These are phyloP conservation scores for Cheirogaleus medius DNA, from an alignment of 2,113 vertebrate genomes.

Conservation along the genomic window DNA sequence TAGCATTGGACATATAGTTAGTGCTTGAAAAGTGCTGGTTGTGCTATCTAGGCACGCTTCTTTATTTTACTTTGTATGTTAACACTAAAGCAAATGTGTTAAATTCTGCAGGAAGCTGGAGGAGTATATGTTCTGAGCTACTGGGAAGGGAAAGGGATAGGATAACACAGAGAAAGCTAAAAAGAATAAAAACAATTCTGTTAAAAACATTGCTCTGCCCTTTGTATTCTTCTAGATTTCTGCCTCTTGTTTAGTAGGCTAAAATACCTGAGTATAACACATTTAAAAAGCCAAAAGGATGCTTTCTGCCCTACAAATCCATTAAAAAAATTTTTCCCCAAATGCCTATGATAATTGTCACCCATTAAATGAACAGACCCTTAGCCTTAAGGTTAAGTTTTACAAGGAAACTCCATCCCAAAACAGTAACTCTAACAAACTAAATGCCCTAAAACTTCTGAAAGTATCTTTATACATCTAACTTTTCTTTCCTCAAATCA, in stretches of 20 bases:
- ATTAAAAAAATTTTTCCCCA: background rate
- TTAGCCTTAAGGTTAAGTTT: background rate
- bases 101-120: background rate
- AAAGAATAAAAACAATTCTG: slow-evolving; percentile 1
- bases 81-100: background rate
- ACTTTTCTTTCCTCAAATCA: slow-evolving; percentile 8
- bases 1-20: background rate
- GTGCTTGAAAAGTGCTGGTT: background rate
- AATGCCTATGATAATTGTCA: background rate
- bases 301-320: background rate
- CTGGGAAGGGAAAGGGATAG: background rate
- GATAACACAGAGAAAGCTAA: slow-evolving; percentile 12
- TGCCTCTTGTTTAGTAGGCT: background rate
- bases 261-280: background rate
- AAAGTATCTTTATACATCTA: background rate
- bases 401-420: background rate
- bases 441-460: background rate
- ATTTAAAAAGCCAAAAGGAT: background rate
- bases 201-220: background rate
- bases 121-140: background rate
- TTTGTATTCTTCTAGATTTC: slow-evolving; percentile 5
- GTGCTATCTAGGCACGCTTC: background rate
- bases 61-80: background rate
- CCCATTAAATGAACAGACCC: background rate
- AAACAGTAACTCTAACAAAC: background rate